Evolutionary conservation across 2,113 vertebrate species (phyloP).

Genomic region (Alethe castanea): DNA sequence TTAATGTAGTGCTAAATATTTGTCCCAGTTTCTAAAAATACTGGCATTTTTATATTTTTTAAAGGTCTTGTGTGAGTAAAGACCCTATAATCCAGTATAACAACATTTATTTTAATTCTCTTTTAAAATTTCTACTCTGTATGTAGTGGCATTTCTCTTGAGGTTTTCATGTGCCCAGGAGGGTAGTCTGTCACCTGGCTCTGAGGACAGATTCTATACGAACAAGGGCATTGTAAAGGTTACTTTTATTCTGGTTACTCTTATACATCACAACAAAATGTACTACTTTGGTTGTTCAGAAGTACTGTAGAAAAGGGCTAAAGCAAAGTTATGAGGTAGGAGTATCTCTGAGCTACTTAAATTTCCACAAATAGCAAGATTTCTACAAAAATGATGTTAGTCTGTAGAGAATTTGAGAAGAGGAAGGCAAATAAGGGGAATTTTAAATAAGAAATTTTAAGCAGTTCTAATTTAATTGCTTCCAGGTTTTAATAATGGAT

Average conservation of each 20-base stretch:
- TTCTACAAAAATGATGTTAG: neutral
- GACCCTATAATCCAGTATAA: neutral
- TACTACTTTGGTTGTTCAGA: neutral
- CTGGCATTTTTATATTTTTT: neutral
- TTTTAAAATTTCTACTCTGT: neutral
- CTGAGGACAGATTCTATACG: rapidly evolving
- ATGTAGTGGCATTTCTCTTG: neutral
- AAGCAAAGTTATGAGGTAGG: neutral
- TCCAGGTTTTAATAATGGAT: neutral
- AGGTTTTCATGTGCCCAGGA: neutral
- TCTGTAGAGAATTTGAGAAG: neutral
- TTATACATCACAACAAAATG: neutral
- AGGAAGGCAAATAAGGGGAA: neutral
- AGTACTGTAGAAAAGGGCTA: neutral
- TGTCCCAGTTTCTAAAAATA: neutral
- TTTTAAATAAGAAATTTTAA: neutral
- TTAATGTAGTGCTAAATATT: neutral
- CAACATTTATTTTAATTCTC: neutral
- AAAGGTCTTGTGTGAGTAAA: neutral
- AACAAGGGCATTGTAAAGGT: neutral
- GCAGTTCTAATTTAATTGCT: neutral
- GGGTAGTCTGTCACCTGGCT: neutral
- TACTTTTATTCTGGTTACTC: neutral
- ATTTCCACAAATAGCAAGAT: neutral
- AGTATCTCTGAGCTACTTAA: neutral